phyloP scores from a whole-genome alignment of 2,797 vertebrate species.

The Coranthus polyacanthus region DNA sequence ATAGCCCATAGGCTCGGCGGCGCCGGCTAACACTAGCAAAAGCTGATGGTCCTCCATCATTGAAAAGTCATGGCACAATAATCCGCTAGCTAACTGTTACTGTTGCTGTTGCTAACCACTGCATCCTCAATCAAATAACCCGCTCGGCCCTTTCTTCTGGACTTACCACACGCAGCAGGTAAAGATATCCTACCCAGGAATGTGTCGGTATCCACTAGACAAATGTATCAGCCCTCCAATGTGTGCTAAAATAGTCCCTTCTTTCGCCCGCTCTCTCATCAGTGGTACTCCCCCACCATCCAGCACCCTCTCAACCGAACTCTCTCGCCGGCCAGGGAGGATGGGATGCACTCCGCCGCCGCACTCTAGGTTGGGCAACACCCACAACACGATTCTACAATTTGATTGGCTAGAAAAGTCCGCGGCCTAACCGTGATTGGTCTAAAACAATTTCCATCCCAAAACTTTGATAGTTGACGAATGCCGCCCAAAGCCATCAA shows the following conservation, averaged over 20 bases:
- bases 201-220: constrained; percentile 44
- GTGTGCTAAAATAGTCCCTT: constrained; percentile 55
- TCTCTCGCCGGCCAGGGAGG: constrained; percentile 61
- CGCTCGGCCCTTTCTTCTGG: not conserved
- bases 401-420: constrained; percentile 68
- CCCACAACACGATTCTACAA: constrained; percentile 50
- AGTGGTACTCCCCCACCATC: constrained; percentile 83
- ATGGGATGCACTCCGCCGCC: constrained; percentile 55
- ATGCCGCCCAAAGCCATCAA: constrained; percentile 22
- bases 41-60: constrained; percentile 77
- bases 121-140: constrained; percentile 37
- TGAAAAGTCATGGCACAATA: constrained; percentile 81
- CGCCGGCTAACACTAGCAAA: constrained; percentile 68
- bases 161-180: constrained; percentile 75
- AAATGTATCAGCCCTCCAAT: constrained; percentile 31
- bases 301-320: constrained; percentile 85
- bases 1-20: constrained; percentile 2
- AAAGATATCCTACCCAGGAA: constrained; percentile 32
- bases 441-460: constrained; percentile 49
- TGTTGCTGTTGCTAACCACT: constrained; percentile 52
- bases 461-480: constrained; percentile 55
- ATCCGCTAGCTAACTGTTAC: constrained; percentile 78
- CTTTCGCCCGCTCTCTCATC: constrained; percentile 77
- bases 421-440: constrained; percentile 68
- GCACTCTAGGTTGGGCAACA: constrained; percentile 47